Evolutionary conservation across 2,113 vertebrate species (phyloP), one percentile per base, ranked within the genome.

Genomic region (Dryoscopus gambensis): DNA sequence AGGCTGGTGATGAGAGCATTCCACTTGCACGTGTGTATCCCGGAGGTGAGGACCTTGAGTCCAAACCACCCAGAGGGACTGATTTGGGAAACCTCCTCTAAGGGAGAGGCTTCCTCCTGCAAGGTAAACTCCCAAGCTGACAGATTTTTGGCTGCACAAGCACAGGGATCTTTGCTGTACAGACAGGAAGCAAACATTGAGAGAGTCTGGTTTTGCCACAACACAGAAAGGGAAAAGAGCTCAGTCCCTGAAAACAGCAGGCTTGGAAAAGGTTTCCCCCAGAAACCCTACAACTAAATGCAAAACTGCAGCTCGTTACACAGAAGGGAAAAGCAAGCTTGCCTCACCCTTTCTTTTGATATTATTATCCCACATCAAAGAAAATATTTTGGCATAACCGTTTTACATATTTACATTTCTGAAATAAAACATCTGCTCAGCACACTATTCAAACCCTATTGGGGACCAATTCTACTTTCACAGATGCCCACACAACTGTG

Each of bases 281-380:
- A 73, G 37, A 68, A 91, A 31, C 56, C 46, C 20, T 13, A 21
- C 23, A 50, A 31, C 9, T 15, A 68, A 87, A 62, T 9, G 13
- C 25, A 63, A 71, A 89, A 50, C 28, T 25, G n/a, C 49, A 60
- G 67, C 44, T 79, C 4, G 1, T 19, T 69, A 12, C 5, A 23
- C 55, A 63, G 63, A 92, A 86, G 27, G 35, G 28, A 93, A 87
- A 77, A 30, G 30, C 68, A 89, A 95, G 37, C 47, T 55, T 42
- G n/a, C 59, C 46, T 55, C 40, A 44, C 24, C 47, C 75, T 73
- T 52, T 67, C 75, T 71, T 92, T 93, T 88, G 55, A 88, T 82
- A 86, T 81, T 93, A 93, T 91, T 95, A 94, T 86, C 90, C 62
- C 27, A 97, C 86, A 95, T 89, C 77, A 95, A 96, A 97, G 88